phyloP scores from a whole-genome alignment of 2,888 invertebrate genomes.

The Epicampocera succincta region DNA sequence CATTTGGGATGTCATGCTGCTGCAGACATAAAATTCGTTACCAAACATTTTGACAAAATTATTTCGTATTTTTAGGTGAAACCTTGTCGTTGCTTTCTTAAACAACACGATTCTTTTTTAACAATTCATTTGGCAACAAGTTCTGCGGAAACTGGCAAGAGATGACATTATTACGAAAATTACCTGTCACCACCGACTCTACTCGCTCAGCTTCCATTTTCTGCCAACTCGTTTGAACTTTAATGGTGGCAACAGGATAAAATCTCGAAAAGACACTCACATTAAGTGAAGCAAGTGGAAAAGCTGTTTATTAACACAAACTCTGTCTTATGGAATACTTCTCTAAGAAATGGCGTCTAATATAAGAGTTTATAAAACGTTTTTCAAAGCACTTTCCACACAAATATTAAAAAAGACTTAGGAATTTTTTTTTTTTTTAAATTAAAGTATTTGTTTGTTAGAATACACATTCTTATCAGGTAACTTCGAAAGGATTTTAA shows the following conservation, averaged over 20 bases:
- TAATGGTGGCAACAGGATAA: conserved; percentile 23
- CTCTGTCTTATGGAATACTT: too few species aligned
- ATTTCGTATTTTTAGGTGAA: conserved; percentile 34
- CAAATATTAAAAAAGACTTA: too few species aligned
- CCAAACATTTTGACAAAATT: conserved; percentile 54
- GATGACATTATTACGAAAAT: conserved; percentile 48
- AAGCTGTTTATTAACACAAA: too few species aligned
- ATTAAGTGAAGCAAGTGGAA: conserved; percentile 1
- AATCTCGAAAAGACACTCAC: neutral
- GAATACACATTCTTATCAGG: too few species aligned
- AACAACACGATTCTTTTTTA: conserved; percentile 54
- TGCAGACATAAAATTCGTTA: conserved; percentile 16
- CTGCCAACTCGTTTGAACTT: conserved; percentile 40
- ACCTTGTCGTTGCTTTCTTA: conserved; percentile 53
- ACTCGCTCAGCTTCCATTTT: neutral
- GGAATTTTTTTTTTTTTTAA: too few species aligned
- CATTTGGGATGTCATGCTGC: conserved; percentile 54
- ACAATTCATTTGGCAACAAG: conserved; percentile 55
- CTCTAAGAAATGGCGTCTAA: too few species aligned
- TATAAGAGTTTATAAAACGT: too few species aligned
- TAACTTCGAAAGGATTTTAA: too few species aligned
- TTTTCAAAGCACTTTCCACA: too few species aligned
- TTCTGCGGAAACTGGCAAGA: conserved; percentile 19
- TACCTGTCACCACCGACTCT: conserved; percentile 41
- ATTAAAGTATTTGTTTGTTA: too few species aligned